These are phyloP conservation scores for Helicorthomorpha holstii DNA, from an alignment of 1,140 invertebrate genomes.

Conservation along the genomic window DNA sequence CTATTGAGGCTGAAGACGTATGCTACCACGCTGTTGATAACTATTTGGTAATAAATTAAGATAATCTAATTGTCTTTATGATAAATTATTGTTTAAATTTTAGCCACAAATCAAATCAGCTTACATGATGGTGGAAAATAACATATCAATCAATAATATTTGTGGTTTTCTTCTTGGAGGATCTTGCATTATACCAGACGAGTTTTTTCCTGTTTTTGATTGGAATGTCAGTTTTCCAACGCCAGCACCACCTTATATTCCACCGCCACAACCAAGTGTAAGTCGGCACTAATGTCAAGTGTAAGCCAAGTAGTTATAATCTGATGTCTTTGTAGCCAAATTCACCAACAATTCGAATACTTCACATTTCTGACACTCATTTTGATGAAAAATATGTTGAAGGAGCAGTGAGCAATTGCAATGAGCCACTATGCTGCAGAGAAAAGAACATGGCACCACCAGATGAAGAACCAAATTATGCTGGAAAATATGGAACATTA, in stretches of 20 bases:
- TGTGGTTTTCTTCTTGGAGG: too few species aligned
- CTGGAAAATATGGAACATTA: neutral
- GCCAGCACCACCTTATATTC: neutral
- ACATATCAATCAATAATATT: too few species aligned
- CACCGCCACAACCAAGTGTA: neutral
- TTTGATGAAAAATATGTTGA: slow-evolving; percentile 31
- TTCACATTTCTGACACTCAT: slow-evolving; percentile 34
- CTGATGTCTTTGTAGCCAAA: neutral
- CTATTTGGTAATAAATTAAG: too few species aligned
- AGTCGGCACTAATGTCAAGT: too few species aligned
- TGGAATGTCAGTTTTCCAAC: neutral
- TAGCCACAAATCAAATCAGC: too few species aligned
- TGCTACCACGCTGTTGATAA: too few species aligned
- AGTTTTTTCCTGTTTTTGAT: neutral
- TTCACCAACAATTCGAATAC: slow-evolving; percentile 21
- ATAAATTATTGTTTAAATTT: too few species aligned
- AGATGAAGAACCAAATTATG: slow-evolving; percentile 11
- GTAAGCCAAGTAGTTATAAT: too few species aligned
- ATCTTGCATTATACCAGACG: neutral
- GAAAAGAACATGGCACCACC: slow-evolving; percentile 2
- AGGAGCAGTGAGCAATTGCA: slow-evolving; percentile 28
- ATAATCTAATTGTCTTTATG: too few species aligned
- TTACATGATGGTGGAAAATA: too few species aligned
- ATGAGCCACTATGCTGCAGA: slow-evolving; percentile 30
- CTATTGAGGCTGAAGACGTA: neutral